A percentile compares a stretch with the other conserved stretches of the same genome.
These are phyloP conservation scores for Neodiprion fabricii DNA, from an alignment of 1,140 invertebrate genomes.

Conservation along the genomic window DNA sequence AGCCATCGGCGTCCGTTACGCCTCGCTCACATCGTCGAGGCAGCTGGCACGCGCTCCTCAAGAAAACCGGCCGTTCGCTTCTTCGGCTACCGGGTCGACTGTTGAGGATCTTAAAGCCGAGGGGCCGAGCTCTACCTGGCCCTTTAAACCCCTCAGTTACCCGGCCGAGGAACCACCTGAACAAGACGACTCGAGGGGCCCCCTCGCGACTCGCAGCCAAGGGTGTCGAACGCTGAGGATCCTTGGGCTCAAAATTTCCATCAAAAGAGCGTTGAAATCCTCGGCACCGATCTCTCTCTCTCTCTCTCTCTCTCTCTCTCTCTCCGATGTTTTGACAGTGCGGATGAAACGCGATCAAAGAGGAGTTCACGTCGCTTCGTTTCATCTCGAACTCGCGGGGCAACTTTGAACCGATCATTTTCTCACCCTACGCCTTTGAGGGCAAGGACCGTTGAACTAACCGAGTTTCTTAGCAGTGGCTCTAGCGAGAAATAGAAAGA, in stretches of 20 bases:
- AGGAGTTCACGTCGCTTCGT: too few relatives aligned
- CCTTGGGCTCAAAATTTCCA: background rate
- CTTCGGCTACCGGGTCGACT: slow-evolving; percentile 19
- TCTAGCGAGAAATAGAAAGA: too few relatives aligned
- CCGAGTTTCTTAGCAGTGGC: slow-evolving; percentile 42
- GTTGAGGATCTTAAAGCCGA: slow-evolving; percentile 9
- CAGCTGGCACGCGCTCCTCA: slow-evolving; percentile 60
- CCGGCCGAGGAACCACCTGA: slow-evolving; percentile 53
- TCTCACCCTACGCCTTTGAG: slow-evolving; percentile 39
- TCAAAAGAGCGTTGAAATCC: background rate
- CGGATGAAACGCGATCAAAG: too few relatives aligned
- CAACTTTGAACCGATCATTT: too few relatives aligned
- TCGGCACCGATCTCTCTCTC: background rate
- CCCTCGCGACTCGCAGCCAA: slow-evolving; percentile 42
- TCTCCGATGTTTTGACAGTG: too few relatives aligned
- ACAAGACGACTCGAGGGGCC: slow-evolving; percentile 43
- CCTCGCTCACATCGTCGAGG: slow-evolving; percentile 39
- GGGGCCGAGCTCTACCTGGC: slow-evolving; percentile 44
- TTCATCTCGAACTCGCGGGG: too few relatives aligned
- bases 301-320: background rate
- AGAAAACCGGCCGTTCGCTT: slow-evolving; percentile 37
- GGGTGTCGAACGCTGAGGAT: slow-evolving; percentile 35
- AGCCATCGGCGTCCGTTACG: slow-evolving; percentile 55
- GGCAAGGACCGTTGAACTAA: slow-evolving; percentile 46
- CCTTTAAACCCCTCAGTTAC: slow-evolving; percentile 54